Evolutionary conservation across 92 coral and sea anemone species (phyloP), one percentile per base, ranked within the genome.

Genomic region (Phymanthus crucifer): DNA sequence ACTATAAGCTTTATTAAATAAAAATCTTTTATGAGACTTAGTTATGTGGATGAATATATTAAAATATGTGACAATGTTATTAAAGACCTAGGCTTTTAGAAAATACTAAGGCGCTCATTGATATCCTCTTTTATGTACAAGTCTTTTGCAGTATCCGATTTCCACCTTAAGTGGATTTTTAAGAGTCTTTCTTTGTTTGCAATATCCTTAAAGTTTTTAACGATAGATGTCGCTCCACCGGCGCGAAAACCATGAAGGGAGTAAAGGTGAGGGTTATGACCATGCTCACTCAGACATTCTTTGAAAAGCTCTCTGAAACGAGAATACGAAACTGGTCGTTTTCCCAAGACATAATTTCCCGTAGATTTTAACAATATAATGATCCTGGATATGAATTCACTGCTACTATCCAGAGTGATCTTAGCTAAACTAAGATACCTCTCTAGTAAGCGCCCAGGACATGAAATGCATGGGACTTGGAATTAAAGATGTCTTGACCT

Each of bases 181-280:
- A 75, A 31, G 16, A 50, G 29, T 31, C 79, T 75, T 32, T 75
- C 79, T 75, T 34, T 33, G 18, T 37, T 54, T 4, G 79, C 46
- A 43, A 40, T 54, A 75, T 50, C 68, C 21, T 75, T 29, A 0
- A 45, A 26, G 40, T 75, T 75, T 40, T 47, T 74, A 8, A 26
- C 79, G 18, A 48, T 52, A 12, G 79, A 2, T 16, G 79, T 75
- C 3, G 79, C 79, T 8, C 70, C 79, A 23, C 70, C 79, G 8
- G 70, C 29, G 24, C 79, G 40, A 29, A 75, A 52, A 75, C 79
- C 32, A 5, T 52, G 79, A 31, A 75, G 24, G 31, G 26, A 47
- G 50, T 13, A 75, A 13, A 43, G 54, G 21, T 50, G 26, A 38
- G 45, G 46, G 10, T 75, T 40, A 32, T 52, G 12, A 43, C 80